Percentiles rank a stretch among this genome's conserved stretches.
phyloP scores from a whole-genome alignment of 2,888 invertebrate genomes.

The Mesopsocus fuscifrons region DNA sequence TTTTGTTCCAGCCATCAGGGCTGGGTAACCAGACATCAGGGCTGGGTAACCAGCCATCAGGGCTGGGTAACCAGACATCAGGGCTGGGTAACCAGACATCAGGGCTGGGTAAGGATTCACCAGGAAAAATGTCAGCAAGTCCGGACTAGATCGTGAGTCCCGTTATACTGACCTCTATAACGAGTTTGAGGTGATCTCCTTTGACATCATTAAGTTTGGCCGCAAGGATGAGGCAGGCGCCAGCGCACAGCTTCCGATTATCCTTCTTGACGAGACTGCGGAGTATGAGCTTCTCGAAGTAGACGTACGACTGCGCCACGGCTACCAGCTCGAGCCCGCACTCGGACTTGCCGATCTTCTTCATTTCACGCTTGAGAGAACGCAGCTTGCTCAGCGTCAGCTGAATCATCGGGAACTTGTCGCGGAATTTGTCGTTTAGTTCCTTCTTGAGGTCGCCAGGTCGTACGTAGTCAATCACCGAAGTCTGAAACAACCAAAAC shows the following conservation, averaged over 20 bases:
- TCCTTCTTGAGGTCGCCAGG: conserved; percentile 93
- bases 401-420: conserved; percentile 87
- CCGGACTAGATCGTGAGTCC: too few relatives aligned
- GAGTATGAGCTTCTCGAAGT: conserved; percentile 89
- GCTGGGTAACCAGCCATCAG: too few relatives aligned
- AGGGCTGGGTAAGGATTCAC: too few relatives aligned
- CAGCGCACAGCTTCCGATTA: conserved; percentile 89
- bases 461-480: conserved; percentile 90
- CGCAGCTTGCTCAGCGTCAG: conserved; percentile 87
- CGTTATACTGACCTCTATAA: conserved; percentile 76
- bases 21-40: too few relatives aligned
- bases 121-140: too few relatives aligned
- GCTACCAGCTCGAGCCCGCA: conserved; percentile 69
- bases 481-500: conserved; percentile 41
- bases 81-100: too few relatives aligned
- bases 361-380: conserved; percentile 92
- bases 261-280: conserved; percentile 84
- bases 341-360: conserved; percentile 73
- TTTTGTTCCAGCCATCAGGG: too few relatives aligned
- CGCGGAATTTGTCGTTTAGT: conserved; percentile 88
- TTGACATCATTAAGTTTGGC: conserved; percentile 96
- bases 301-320: conserved; percentile 94
- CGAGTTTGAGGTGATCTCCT: conserved; percentile 63
- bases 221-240: conserved; percentile 80
- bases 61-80: too few relatives aligned